Evolutionary conservation across 1,140 invertebrate genomes (phyloP).

Genomic region (Antheraea pernyi): DNA sequence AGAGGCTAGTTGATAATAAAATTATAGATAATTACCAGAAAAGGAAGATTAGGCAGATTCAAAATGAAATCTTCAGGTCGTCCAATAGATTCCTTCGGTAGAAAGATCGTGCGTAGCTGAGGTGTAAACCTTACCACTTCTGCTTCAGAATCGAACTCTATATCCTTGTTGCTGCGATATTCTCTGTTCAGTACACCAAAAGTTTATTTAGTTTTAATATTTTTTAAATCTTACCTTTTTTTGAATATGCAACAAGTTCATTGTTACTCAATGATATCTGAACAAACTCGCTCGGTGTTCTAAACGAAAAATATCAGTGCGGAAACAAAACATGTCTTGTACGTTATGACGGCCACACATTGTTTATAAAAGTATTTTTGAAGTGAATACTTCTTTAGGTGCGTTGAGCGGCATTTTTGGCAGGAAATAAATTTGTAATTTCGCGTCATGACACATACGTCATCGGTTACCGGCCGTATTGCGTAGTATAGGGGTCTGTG

Average conservation of each 20-base stretch:
- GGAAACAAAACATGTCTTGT: too few species aligned
- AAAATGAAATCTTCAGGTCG: constrained; percentile 11
- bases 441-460: too few species aligned
- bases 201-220: constrained; percentile 54
- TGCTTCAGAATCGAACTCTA: background rate
- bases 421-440: too few species aligned
- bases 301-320: too few species aligned
- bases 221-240: background rate
- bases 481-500: too few species aligned
- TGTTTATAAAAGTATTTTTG: too few species aligned
- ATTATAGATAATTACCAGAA: constrained; percentile 13
- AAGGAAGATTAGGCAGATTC: constrained; percentile 16
- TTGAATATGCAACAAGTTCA: background rate
- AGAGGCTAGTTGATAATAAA: too few species aligned
- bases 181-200: constrained; percentile 3
- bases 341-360: too few species aligned
- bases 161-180: background rate
- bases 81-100: constrained; percentile 8
- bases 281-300: too few species aligned
- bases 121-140: background rate
- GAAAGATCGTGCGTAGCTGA: background rate
- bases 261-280: background rate
- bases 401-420: too few species aligned
- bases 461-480: too few species aligned
- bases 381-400: too few species aligned